Percentiles rank a stretch among this genome's conserved stretches.
Evolutionary conservation across 1,140 invertebrate species (phyloP).

Genomic region (Planococcus citri): DNA sequence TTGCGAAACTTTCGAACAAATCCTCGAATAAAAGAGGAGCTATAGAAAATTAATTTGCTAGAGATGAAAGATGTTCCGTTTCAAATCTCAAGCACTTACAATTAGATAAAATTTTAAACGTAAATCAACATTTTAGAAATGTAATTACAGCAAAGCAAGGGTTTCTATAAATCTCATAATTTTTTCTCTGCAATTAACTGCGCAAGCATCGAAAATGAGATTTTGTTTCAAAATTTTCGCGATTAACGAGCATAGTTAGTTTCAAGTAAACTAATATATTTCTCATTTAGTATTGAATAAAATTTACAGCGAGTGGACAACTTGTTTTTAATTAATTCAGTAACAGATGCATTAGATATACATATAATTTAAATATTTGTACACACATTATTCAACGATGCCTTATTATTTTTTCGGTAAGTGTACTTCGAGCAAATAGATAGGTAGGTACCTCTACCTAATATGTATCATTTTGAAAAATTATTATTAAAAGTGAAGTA

Average conservation of each 20-base stretch:
- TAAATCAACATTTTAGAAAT: background rate
- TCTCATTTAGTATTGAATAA: background rate
- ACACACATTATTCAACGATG: no score
- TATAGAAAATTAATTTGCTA: background rate
- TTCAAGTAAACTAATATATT: background rate
- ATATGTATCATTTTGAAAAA: no score
- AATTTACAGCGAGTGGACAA: background rate
- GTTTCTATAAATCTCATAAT: background rate
- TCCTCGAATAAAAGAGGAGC: background rate
- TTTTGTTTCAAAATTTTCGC: background rate
- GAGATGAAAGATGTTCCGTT: background rate
- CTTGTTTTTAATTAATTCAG: background rate
- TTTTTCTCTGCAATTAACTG: background rate
- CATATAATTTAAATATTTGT: no score
- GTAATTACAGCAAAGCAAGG: background rate
- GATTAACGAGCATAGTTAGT: background rate
- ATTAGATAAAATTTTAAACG: constrained; percentile 1
- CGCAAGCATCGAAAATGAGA: background rate
- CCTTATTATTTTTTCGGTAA: no score
- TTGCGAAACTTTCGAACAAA: background rate
- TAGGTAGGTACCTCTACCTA: no score
- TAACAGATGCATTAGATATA: background rate
- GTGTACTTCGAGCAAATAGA: no score
- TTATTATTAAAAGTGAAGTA: no score
- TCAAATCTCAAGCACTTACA: background rate